phyloP scores from a whole-genome alignment of 1,140 invertebrate genomes.

The Zaprionus tsacasi region DNA sequence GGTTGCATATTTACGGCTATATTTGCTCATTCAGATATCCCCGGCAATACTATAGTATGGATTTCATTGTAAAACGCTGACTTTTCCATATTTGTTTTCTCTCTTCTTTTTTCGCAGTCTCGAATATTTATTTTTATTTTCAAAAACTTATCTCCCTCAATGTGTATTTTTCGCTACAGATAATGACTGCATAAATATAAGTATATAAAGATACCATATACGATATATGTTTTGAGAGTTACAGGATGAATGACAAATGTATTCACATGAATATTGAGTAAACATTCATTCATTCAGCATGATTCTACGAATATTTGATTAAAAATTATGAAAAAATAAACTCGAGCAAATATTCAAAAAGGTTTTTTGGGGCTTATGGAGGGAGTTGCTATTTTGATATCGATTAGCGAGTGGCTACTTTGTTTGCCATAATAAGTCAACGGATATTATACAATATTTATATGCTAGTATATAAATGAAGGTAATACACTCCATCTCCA shows the following conservation, averaged over 20 bases:
- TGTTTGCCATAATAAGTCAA: background rate
- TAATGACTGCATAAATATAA: conserved; percentile 16
- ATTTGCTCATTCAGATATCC: conserved; percentile 29
- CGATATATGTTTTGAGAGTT: conserved; percentile 2
- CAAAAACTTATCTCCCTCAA: conserved; percentile 19
- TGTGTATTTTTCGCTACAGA: conserved; percentile 20
- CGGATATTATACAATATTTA: background rate
- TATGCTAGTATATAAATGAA: background rate
- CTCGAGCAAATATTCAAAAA: no score
- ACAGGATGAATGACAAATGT: conserved; percentile 8
- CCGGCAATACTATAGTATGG: conserved; percentile 8
- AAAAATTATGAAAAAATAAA: no score
- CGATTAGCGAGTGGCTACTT: background rate
- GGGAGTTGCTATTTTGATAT: background rate
- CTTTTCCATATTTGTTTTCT: conserved; percentile 30
- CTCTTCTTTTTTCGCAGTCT: conserved; percentile 26
- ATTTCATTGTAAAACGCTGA: conserved; percentile 18
- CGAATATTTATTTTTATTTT: conserved; percentile 28
- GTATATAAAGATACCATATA: background rate
- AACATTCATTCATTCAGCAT: background rate
- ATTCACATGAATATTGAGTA: background rate
- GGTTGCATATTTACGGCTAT: conserved; percentile 8
- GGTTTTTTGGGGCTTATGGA: no score
- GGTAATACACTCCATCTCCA: background rate
- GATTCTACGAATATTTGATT: background rate